Evolutionary conservation across 2,888 invertebrate genomes (phyloP).

Genomic region (Theodoxus fluviatilis): DNA sequence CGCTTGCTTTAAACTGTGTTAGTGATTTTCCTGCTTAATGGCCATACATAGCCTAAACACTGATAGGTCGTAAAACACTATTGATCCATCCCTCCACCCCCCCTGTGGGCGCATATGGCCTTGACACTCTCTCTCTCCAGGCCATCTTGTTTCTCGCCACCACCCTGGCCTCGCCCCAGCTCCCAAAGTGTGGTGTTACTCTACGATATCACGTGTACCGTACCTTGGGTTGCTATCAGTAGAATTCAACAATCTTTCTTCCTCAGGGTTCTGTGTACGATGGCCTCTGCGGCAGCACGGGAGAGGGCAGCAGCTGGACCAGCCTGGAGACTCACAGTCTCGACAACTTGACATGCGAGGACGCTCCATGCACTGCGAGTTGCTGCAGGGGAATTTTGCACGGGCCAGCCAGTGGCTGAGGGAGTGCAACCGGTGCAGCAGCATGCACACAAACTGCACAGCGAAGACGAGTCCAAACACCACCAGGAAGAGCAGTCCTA

Average conservation of each 20-base stretch:
- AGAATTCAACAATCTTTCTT: background rate
- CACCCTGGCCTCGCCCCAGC: too few relatives aligned
- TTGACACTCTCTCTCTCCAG: too few relatives aligned
- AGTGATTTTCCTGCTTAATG: too few relatives aligned
- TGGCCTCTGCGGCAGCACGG: background rate
- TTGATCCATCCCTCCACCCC: too few relatives aligned
- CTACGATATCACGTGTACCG: too few relatives aligned
- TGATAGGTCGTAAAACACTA: too few relatives aligned
- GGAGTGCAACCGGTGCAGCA: conserved; percentile 49
- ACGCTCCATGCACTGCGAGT: conserved; percentile 39
- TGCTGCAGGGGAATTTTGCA: conserved; percentile 45
- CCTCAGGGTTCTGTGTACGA: background rate
- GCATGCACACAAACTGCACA: conserved; percentile 54
- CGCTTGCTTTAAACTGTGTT: too few relatives aligned
- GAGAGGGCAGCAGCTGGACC: background rate
- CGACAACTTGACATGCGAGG: background rate
- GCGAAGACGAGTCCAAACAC: conserved; percentile 49
- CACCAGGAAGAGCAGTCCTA: conserved; percentile 50
- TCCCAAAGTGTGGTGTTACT: too few relatives aligned
- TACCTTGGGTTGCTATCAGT: too few relatives aligned
- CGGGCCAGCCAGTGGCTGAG: conserved; percentile 51
- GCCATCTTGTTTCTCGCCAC: too few relatives aligned
- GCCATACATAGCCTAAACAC: too few relatives aligned
- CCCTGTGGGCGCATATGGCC: too few relatives aligned
- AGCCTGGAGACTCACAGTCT: background rate